Evolutionary conservation across 2,797 vertebrate species (phyloP).

Genomic region (Graptemys geographica): DNA sequence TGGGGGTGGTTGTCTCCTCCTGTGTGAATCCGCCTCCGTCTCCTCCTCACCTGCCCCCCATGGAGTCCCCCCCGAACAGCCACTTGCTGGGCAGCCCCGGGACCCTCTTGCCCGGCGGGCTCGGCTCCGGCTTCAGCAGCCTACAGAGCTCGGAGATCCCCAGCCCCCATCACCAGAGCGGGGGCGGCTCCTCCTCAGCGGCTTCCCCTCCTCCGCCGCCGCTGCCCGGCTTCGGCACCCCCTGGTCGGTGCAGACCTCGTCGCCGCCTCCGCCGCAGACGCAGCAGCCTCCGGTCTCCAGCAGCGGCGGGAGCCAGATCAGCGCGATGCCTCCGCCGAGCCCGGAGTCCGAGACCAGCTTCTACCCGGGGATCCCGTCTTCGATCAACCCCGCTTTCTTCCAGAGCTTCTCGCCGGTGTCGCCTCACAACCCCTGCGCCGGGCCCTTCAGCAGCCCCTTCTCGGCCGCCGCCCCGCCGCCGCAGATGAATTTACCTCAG

Average conservation of each 20-base stretch:
- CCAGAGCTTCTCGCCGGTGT: slow-evolving; percentile 92
- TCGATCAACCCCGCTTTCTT: slow-evolving; percentile 96
- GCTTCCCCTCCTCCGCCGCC: slow-evolving; percentile 79
- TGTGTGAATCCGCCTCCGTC: slow-evolving; percentile 77
- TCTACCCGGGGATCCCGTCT: slow-evolving; percentile 93
- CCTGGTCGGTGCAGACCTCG: slow-evolving; percentile 96
- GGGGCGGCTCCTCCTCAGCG: slow-evolving; percentile 86
- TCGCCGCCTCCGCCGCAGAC: slow-evolving; percentile 89
- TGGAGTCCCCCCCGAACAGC: slow-evolving; percentile 91
- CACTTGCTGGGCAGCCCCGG: slow-evolving; percentile 88
- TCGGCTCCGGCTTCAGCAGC: slow-evolving; percentile 89
- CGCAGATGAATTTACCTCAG: slow-evolving; percentile 89
- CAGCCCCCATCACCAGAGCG: slow-evolving; percentile 83
- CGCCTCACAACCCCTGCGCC: slow-evolving; percentile 88
- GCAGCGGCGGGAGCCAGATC: slow-evolving; percentile 80
- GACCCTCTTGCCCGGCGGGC: slow-evolving; percentile 86
- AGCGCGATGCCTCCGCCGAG: slow-evolving; percentile 83
- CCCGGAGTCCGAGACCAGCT: slow-evolving; percentile 90
- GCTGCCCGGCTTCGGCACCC: slow-evolving; percentile 92
- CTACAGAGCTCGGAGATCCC: slow-evolving; percentile 90
- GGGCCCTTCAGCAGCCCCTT: slow-evolving; percentile 90
- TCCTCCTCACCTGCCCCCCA: slow-evolving; percentile 82
- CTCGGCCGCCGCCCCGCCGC: slow-evolving; percentile 86
- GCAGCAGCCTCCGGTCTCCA: slow-evolving; percentile 81
- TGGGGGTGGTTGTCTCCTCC: slow-evolving; percentile 80